Evolutionary conservation across 2,113 vertebrate species (phyloP).

Genomic region (Brachypodius melanocephalos): DNA sequence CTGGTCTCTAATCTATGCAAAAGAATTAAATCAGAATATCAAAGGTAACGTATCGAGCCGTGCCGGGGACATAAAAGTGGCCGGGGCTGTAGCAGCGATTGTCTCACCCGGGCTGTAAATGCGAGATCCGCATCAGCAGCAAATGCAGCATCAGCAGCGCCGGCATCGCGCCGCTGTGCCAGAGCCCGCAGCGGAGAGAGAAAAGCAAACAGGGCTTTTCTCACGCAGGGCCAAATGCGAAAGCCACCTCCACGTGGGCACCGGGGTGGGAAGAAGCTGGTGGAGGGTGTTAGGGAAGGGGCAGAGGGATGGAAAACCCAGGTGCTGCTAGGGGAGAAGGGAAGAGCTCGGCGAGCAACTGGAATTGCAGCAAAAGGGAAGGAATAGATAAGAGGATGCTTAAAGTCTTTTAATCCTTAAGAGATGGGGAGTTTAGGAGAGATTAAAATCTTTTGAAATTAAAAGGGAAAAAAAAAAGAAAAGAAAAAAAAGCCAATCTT

Average conservation of each 20-base stretch:
- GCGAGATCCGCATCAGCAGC: conserved; percentile 9
- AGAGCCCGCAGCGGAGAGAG: background rate
- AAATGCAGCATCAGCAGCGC: conserved; percentile 23
- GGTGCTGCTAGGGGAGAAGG: background rate
- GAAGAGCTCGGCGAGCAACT: background rate
- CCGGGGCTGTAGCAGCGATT: background rate
- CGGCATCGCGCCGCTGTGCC: background rate
- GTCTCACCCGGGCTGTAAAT: background rate
- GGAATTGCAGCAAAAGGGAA: background rate
- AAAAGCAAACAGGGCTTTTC: background rate
- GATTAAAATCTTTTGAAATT: background rate
- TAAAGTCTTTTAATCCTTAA: background rate
- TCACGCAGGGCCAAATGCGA: background rate
- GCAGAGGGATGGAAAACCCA: background rate
- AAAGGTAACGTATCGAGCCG: conserved; percentile 34
- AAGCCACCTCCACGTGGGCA: background rate
- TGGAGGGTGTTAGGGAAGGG: fast-evolving
- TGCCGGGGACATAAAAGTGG: background rate
- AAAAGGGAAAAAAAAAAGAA: background rate
- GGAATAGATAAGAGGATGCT: background rate
- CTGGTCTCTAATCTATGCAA: conserved; percentile 59
- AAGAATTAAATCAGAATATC: conserved; percentile 51
- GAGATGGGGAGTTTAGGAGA: background rate
- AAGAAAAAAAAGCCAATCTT: background rate
- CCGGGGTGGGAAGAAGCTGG: background rate